Percentiles rank a stretch among this genome's conserved stretches.
Evolutionary conservation across 2,113 vertebrate genomes (phyloP).

Genomic region (Colius striatus): DNA sequence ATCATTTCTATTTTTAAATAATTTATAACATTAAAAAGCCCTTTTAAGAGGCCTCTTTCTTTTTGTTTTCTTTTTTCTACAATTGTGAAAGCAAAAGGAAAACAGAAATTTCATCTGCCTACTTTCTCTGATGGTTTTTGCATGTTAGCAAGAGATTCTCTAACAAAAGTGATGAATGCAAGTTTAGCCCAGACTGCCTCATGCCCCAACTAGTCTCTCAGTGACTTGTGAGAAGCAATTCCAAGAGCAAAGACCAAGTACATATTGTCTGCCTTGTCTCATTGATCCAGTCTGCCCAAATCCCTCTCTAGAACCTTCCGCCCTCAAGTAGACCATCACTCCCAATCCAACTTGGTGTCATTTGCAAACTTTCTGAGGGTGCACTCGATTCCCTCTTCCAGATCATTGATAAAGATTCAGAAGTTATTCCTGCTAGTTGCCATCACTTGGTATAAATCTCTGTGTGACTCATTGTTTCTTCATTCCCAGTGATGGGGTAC

Average conservation of each 20-base stretch:
- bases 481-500: not conserved
- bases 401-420: not conserved
- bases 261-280: fast-evolving
- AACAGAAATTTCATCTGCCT: not conserved
- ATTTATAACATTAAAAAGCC: not conserved
- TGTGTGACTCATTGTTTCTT: not conserved
- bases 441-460: not conserved
- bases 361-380: too few species aligned
- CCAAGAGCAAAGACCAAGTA: not conserved
- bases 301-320: too few species aligned
- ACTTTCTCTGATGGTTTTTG: not conserved
- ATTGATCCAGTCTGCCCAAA: too few species aligned
- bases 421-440: not conserved
- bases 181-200: not conserved
- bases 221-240: not conserved
- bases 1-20: not conserved
- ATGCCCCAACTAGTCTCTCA: not conserved
- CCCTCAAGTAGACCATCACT: too few species aligned
- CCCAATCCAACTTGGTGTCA: too few species aligned
- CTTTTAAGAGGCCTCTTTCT: not conserved
- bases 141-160: not conserved
- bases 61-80: not conserved
- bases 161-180: not conserved
- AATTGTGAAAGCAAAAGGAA: not conserved
- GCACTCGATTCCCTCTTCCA: too few species aligned